These are phyloP conservation scores for Clarias macrocephalus DNA, from an alignment of 2,113 vertebrate genomes.

Conservation along the genomic window DNA sequence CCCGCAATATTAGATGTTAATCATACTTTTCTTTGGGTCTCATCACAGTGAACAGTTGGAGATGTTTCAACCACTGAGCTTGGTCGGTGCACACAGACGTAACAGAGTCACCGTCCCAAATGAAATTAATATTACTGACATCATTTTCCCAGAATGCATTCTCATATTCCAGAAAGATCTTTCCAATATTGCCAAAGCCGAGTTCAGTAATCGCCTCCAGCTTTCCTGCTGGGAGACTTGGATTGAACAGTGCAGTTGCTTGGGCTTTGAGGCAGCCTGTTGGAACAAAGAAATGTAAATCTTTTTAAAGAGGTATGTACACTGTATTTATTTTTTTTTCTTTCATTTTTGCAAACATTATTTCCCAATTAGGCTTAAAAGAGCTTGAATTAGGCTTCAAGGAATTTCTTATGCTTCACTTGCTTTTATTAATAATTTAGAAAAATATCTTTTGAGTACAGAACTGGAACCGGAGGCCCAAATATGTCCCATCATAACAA, in stretches of 20 bases:
- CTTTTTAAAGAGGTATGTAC: no score
- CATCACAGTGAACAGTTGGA: slow-evolving; percentile 54
- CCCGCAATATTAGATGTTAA: background rate
- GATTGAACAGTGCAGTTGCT: slow-evolving; percentile 50
- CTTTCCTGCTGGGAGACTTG: slow-evolving; percentile 53
- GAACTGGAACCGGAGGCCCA: no score
- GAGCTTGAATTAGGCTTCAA: no score
- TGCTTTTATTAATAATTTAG: no score
- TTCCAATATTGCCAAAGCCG: slow-evolving; percentile 58
- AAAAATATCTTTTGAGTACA: no score
- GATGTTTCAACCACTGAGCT: slow-evolving; percentile 45
- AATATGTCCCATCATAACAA: no score
- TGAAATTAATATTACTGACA: slow-evolving; percentile 45
- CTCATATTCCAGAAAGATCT: slow-evolving; percentile 61
- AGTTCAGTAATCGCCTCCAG: slow-evolving; percentile 52
- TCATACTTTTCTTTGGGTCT: slow-evolving; percentile 54
- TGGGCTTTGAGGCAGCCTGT: slow-evolving; percentile 57
- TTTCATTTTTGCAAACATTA: no score
- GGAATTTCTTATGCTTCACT: no score
- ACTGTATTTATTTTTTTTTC: no score
- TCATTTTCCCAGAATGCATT: slow-evolving; percentile 56
- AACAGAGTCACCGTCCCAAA: slow-evolving; percentile 55
- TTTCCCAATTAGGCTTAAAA: no score
- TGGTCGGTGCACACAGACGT: slow-evolving; percentile 33
- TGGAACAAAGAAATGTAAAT: background rate